Evolutionary conservation across 2,888 invertebrate species (phyloP).

Genomic region (Athetis lepigone): DNA sequence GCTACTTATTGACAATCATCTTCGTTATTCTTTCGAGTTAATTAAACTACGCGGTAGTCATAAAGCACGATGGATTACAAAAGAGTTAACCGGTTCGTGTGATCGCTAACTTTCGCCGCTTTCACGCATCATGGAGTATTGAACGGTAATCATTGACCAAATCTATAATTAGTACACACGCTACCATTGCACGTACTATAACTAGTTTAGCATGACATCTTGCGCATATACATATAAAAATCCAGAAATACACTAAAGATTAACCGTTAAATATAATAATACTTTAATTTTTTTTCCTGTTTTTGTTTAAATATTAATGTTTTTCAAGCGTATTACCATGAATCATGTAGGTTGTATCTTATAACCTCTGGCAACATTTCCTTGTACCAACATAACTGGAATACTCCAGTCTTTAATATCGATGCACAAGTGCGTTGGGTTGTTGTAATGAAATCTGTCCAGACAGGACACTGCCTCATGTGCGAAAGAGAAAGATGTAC

Average conservation of each 20-base stretch:
- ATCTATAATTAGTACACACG: conserved; percentile 74
- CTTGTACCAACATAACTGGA: conserved; percentile 16
- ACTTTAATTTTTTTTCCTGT: conserved; percentile 63
- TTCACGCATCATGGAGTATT: conserved; percentile 79
- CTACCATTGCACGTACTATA: conserved; percentile 51
- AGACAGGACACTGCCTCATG: conserved; percentile 76
- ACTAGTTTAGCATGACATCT: background rate
- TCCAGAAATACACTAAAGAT: background rate
- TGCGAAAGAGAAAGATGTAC: conserved; percentile 69
- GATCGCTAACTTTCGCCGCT: conserved; percentile 84
- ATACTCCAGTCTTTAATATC: conserved; percentile 27
- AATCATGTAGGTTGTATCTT: conserved; percentile 27
- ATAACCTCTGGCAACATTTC: conserved; percentile 36
- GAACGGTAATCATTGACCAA: conserved; percentile 77
- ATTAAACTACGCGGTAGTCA: conserved; percentile 43
- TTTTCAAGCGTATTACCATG: conserved; percentile 43
- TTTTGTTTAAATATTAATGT: conserved; percentile 36
- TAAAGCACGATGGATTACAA: conserved; percentile 72
- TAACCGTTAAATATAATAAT: background rate
- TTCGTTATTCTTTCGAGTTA: background rate
- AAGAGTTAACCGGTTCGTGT: conserved; percentile 80
- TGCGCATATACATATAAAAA: conserved; percentile 9
- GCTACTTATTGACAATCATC: too few species aligned
- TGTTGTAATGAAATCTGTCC: conserved; percentile 78
- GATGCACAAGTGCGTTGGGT: conserved; percentile 58